These are phyloP conservation scores for Drosophila guanche DNA, from an alignment of 1,140 invertebrate species.

Conservation along the genomic window DNA sequence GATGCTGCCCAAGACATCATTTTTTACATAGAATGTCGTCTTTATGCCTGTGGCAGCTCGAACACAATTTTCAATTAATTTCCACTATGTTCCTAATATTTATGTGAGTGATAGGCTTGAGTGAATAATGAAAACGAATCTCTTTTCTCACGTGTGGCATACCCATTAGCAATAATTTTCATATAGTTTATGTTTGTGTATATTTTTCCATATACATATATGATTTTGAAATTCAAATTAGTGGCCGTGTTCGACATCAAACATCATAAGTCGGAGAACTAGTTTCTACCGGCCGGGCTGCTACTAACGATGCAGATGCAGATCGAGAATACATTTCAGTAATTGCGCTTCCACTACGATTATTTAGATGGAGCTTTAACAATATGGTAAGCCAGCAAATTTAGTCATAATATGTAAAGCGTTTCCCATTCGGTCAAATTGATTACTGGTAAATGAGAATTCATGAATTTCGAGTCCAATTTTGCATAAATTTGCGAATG, in stretches of 20 bases:
- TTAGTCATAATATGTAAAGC: conserved; percentile 51
- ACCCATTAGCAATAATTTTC: conserved; percentile 3
- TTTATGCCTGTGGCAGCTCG: no score
- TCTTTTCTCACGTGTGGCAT: conserved; percentile 13
- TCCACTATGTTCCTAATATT: no score
- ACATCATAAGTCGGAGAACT: conserved; percentile 39
- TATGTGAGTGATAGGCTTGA: no score
- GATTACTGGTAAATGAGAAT: conserved; percentile 65
- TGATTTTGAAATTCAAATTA: conserved; percentile 45
- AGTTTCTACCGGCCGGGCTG: conserved; percentile 13
- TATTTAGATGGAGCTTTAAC: conserved; percentile 1
- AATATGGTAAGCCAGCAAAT: conserved; percentile 36
- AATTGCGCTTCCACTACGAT: conserved; percentile 27
- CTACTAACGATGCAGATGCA: no score
- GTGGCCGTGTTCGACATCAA: conserved; percentile 23
- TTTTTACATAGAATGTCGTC: no score
- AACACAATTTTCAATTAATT: no score
- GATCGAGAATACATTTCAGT: conserved; percentile 30
- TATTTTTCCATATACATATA: conserved; percentile 21
- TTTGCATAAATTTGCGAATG: conserved; percentile 42
- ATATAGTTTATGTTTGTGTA: conserved; percentile 33
- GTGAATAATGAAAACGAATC: conserved; percentile 7
- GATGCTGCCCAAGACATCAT: no score
- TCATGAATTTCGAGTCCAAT: conserved; percentile 61
- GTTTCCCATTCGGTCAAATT: conserved; percentile 73